Base-by-base conservation (phyloP, 2,888 invertebrate genomes). In the Apoda limacodes region DNA sequence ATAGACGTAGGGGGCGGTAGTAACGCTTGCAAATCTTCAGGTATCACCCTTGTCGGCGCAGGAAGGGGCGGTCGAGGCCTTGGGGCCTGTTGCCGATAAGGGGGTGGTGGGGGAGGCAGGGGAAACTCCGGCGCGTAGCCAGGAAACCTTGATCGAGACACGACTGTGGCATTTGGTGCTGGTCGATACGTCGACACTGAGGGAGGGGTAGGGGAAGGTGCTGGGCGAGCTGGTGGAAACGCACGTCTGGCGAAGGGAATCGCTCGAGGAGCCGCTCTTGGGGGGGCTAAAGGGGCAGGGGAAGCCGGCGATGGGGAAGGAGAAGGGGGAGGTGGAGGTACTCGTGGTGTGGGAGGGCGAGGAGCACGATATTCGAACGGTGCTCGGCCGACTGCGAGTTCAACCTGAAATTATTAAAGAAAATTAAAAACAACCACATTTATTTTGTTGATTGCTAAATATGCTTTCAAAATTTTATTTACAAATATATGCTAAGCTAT, bases 1-100 rank as follows among this genome's bases (percentile, higher is more conserved):
- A 85, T 85, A 3, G 69, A 61, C 10, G 72, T 55, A 37, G 85
- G 57, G 26, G 72, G 75, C 45, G 75, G 75, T 50, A 83, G 56
- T 43, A 85, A 41, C 48, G 83, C 66, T 55, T 81, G 72, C 29
- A 81, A 49, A 38, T 80, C 78, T 33, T 75, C 74, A 2, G 57
- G 64, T 3, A 72, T 62, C 39, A 76, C 70, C 14, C 69, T 42
- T 20, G 64, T 42, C 2, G 50, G 58, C 15, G 47, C 49, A 2
- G 52, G 39, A 9, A 53, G 45, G 14, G 52, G 52, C 5, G 39
- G 43, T 28, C 36, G 43, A 13, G 26, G 45, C 30, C 25, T 42
- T 4, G 33, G 32, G 15, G 43, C 40, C 33, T 49, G 45, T 37
- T 44, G 47, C 28, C 53, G 43, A 42, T 50, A 51, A n/a, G 54